A percentile compares a stretch with the other conserved stretches of the same genome.
Evolutionary conservation across 2,797 vertebrate species (phyloP).

Genomic region (Natrix natrix): DNA sequence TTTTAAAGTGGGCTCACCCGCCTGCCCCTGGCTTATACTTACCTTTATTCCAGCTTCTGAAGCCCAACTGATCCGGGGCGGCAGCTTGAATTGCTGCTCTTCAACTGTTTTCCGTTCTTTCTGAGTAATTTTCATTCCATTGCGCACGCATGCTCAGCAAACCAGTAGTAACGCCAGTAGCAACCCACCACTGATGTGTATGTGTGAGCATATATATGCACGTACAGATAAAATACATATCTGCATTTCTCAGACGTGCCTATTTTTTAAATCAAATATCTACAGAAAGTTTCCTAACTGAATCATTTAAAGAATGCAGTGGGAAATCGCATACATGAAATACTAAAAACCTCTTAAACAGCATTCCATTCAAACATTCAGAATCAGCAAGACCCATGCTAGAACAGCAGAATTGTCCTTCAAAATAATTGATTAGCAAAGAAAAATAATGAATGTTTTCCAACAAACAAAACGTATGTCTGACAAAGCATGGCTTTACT

Average conservation of each 20-base stretch:
- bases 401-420: not conserved
- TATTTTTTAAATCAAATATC: not conserved
- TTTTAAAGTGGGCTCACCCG: too few species aligned
- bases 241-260: not conserved
- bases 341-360: not conserved
- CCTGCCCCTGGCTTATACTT: too few species aligned
- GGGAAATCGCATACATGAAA: conserved; percentile 15
- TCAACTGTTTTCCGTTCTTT: too few species aligned
- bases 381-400: conserved; percentile 13
- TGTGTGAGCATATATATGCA: not conserved
- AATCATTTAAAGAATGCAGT: conserved; percentile 24
- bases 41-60: too few species aligned
- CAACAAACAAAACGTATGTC: not conserved
- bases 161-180: too few species aligned
- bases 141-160: too few species aligned
- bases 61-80: too few species aligned
- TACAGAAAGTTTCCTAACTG: conserved; percentile 18
- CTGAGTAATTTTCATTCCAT: too few species aligned
- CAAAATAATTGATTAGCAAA: conserved; percentile 19
- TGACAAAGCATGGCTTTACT: not conserved
- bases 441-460: conserved; percentile 16
- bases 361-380: not conserved
- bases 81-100: too few species aligned
- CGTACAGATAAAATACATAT: not conserved
- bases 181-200: not conserved